Evolutionary conservation across 2,113 vertebrate genomes (phyloP), one percentile per base, ranked within the genome.

Genomic region (Phylloscopus trochiloides): DNA sequence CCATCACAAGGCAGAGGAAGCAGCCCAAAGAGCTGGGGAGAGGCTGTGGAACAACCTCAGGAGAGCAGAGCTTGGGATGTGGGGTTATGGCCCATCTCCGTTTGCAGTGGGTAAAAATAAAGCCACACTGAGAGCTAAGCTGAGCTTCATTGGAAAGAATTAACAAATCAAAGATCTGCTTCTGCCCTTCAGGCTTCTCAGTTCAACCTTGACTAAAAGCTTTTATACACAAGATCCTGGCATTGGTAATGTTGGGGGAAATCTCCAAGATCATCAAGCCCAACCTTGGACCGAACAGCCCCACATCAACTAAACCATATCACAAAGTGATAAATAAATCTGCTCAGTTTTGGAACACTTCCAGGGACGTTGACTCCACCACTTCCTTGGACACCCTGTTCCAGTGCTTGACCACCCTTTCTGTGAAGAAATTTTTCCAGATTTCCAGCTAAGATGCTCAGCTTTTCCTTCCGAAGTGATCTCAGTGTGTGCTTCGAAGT

Each of bases 241-340:
- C 36, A 20, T 28, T 1, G 5, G 16, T 32, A 8, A 72, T 2
- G 10, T 7, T 72, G 51, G 76, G 26, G 7, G 32, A 47, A 63
- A 28, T 20, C 75, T 65, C 50, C 26, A 7, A 43, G 36, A 32
- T 28, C 6, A 26, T 12, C 40, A 5, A 63, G 31, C 2, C 14
- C 50, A 32, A 10, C 9, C 17, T 50, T 32, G 19, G 67, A 80
- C 14, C 31, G 17, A 36, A 72, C 12, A 65, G 1, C 31, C 4
- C 26, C 36, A 36, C 9, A 4, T 14, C 6, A 8, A 51, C 12
- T 6, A 16, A 72, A 19, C 21, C 31, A 6, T 0, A 6, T 5
- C 21, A 15, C 4, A 9, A 24, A 50, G 10, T 9, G 22, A 1
- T 24, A 8, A 14, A 32, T 26, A 8, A 14, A 32, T 26, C 25